phyloP scores from a whole-genome alignment of 2,113 vertebrate species.

The Nothobranchius kuhntae region DNA sequence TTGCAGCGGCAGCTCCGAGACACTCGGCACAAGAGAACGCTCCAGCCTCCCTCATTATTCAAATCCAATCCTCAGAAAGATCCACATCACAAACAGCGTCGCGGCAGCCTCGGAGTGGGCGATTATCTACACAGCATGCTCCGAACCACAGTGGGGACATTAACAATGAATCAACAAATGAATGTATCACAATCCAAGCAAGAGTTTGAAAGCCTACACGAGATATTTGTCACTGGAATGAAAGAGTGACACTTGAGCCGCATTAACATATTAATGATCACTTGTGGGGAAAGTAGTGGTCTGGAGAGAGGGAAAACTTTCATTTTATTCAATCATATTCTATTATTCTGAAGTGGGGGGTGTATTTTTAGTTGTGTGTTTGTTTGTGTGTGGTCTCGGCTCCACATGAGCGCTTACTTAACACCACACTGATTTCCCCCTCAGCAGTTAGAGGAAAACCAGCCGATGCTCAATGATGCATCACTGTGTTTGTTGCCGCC shows the following conservation, averaged over 20 bases:
- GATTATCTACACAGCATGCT: conserved; percentile 57
- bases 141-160: conserved; percentile 52
- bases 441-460: conserved; percentile 67
- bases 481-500: conserved; percentile 59
- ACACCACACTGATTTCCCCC: conserved; percentile 71
- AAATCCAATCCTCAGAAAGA: conserved; percentile 70
- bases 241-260: conserved; percentile 41
- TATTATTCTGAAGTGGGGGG: conserved; percentile 22
- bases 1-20: conserved; percentile 53
- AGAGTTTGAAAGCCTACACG: conserved; percentile 48
- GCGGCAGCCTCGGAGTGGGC: conserved; percentile 50
- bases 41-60: conserved; percentile 76
- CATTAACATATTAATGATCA: conserved; percentile 50
- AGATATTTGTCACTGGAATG: conserved; percentile 58
- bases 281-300: conserved; percentile 26
- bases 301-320: conserved; percentile 32
- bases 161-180: conserved; percentile 62
- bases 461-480: conserved; percentile 72
- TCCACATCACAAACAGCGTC: conserved; percentile 56
- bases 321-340: conserved; percentile 42
- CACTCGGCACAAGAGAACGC: conserved; percentile 66
- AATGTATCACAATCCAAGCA: conserved; percentile 47
- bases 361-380: conserved; percentile 61
- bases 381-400: conserved; percentile 70
- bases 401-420: conserved; percentile 74